Percentiles rank a stretch among this genome's conserved stretches.
Evolutionary conservation across 2,113 vertebrate species (phyloP).

Genomic region (Athene noctua): DNA sequence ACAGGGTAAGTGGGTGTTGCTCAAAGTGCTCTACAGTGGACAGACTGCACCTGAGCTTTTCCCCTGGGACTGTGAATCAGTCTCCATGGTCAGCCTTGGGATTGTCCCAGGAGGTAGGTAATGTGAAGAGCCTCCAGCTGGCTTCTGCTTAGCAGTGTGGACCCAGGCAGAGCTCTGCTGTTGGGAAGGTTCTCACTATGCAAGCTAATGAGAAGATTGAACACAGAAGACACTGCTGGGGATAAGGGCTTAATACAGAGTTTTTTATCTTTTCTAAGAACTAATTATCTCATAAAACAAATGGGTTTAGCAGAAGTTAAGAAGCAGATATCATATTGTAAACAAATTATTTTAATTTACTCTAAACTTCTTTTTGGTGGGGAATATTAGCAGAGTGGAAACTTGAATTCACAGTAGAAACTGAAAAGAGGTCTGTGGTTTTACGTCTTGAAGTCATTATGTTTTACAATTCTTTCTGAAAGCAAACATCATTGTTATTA

Average conservation of each 20-base stretch:
- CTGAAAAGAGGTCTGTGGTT: neutral
- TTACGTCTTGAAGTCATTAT: neutral
- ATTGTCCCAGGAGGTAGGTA: neutral
- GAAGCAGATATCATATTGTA: neutral
- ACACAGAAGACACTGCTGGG: neutral
- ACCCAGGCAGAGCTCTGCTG: neutral
- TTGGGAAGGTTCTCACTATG: neutral
- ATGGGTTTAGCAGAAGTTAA: neutral
- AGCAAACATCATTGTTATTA: neutral
- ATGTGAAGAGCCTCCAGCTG: neutral
- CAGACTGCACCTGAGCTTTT: neutral
- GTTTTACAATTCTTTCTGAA: neutral
- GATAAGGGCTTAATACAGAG: neutral
- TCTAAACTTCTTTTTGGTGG: neutral
- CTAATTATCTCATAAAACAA: constrained; percentile 3
- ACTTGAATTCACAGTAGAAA: neutral
- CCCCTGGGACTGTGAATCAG: too few relatives aligned
- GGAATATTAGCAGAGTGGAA: neutral
- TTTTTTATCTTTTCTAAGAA: neutral
- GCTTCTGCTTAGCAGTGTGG: neutral
- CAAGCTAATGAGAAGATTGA: neutral
- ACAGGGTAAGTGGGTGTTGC: neutral
- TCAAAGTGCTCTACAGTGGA: neutral
- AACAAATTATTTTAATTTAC: neutral
- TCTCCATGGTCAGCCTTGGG: neutral